phyloP scores from a whole-genome alignment of 2,888 invertebrate species.

The Drosophila borealis region DNA sequence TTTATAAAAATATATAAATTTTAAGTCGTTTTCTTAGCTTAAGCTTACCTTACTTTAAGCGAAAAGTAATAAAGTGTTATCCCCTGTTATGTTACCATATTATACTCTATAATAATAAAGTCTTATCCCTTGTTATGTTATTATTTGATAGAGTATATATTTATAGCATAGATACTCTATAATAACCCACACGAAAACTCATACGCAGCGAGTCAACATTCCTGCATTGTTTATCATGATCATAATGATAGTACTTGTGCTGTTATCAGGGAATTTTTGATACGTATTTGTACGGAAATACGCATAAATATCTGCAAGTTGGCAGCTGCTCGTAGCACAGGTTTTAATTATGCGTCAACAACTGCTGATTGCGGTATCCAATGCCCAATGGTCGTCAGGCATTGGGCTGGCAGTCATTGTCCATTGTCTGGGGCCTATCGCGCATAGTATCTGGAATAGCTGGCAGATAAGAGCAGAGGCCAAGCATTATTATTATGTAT shows the following conservation, averaged over 20 bases:
- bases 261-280: not conserved
- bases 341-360: constrained; percentile 41
- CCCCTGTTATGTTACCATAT: no score
- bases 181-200: no score
- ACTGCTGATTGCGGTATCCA: constrained; percentile 21
- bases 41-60: no score
- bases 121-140: no score
- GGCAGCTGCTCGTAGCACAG: not conserved
- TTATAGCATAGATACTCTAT: no score
- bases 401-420: constrained; percentile 9
- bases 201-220: no score
- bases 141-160: no score
- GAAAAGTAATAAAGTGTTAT: no score
- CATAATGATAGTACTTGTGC: not conserved
- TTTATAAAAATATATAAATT: no score
- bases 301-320: not conserved
- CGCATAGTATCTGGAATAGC: constrained; percentile 25
- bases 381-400: not conserved
- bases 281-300: not conserved
- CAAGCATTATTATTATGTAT: not conserved
- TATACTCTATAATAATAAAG: no score
- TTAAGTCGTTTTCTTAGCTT: no score
- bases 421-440: constrained; percentile 4
- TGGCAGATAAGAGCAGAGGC: constrained; percentile 13
- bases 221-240: not conserved